Evolutionary conservation across 2,113 vertebrate genomes (phyloP), one percentile per base, ranked within the genome.

Genomic region (Elephas maximus): DNA sequence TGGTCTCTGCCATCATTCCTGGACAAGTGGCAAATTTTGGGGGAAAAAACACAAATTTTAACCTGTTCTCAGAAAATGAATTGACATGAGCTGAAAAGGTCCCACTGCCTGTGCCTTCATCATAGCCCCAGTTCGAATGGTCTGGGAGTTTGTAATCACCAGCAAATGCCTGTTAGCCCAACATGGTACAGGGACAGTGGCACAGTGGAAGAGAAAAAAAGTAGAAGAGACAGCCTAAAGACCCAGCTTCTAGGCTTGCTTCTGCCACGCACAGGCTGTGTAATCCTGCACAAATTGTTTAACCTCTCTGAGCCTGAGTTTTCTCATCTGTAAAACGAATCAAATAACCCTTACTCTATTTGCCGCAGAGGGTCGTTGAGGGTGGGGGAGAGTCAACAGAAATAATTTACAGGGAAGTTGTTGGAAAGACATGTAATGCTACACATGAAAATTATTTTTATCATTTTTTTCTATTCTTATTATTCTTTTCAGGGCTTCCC

Each of bases 1-100:
- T 4, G 24, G 21, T 77, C 85, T 41, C n/a, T n/a, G 87, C 26
- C 26, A 63, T 62, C 2, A 1, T 41, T 33, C 51, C 85, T 69
- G 51, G 37, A 74, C 1, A 5, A 87, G 67, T 14, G 53, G 41
- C 79, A 79, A 57, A 14, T 23, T 5, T 33, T 20, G 48, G 3
- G 23, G 77, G 83, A 63, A 26, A 3, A 30, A 21, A 74, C 73
- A 41, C 26, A 28, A 17, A 65, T n/a, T 10, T 37, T 82, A 89
- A 63, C 45, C n/a, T 28, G 28, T 82, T 82, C 60, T 96, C 86
- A 71, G 71, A 60, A 86, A 78, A 65, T 60, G 44, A 90, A 33
- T 6, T 1, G 69, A 90, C 18, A 0, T 23, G 33, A 44, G 17
- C 15, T 24, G 57, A 37, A 48, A 85, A 63, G 51, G 14, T 24